phyloP scores from a whole-genome alignment of 2,888 invertebrate species.

The Oscheius onirici region DNA sequence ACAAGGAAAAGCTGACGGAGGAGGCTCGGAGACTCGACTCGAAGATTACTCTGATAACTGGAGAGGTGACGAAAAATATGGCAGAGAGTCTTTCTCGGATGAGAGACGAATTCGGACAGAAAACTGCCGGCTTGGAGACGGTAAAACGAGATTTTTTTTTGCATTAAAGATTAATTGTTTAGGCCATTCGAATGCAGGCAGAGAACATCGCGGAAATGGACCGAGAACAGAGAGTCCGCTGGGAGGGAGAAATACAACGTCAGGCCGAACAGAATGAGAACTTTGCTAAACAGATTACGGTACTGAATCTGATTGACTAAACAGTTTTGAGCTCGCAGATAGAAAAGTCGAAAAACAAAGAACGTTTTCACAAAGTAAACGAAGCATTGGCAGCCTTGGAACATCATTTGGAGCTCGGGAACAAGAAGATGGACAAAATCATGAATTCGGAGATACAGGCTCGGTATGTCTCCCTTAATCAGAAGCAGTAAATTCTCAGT shows the following conservation, averaged over 20 bases:
- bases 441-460: constrained; percentile 54
- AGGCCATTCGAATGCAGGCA: constrained; percentile 9
- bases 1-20: constrained; percentile 64
- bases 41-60: constrained; percentile 63
- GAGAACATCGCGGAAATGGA: constrained; percentile 49
- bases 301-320: neutral
- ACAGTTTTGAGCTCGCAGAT: constrained; percentile 25
- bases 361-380: constrained; percentile 67
- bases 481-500: constrained; percentile 36
- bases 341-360: constrained; percentile 66
- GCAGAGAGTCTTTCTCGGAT: constrained; percentile 58
- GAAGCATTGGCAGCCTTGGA: constrained; percentile 68
- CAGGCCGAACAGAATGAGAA: constrained; percentile 55
- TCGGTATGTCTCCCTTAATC: constrained; percentile 30
- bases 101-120: constrained; percentile 58
- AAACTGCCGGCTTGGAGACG: constrained; percentile 45
- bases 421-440: constrained; percentile 68
- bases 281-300: constrained; percentile 46
- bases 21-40: constrained; percentile 66
- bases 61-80: constrained; percentile 63
- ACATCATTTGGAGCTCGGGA: constrained; percentile 66
- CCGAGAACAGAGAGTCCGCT: constrained; percentile 47
- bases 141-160: constrained; percentile 37
- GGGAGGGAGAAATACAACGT: constrained; percentile 49
- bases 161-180: neutral